These are phyloP conservation scores for Hemithea aestivaria DNA, from an alignment of 2,888 invertebrate species.

Conservation along the genomic window DNA sequence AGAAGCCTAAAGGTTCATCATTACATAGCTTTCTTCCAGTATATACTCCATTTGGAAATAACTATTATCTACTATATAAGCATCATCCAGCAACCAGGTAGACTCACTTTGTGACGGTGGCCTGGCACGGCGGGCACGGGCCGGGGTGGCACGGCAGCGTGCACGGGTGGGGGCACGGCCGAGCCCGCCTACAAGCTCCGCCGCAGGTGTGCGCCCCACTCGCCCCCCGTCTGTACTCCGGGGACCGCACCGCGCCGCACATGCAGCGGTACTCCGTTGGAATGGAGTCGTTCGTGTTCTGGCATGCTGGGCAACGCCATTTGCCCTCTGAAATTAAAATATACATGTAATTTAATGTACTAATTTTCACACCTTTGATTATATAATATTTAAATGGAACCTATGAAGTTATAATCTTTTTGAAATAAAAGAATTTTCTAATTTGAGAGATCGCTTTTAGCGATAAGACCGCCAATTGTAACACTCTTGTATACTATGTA, in stretches of 20 bases:
- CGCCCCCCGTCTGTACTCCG: slow-evolving; percentile 83
- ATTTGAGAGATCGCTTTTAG: no score
- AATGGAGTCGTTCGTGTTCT: slow-evolving; percentile 85
- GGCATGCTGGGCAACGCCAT: slow-evolving; percentile 98
- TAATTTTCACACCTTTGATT: no score
- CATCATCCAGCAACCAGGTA: no score
- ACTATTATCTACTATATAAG: no score
- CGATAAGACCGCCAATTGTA: no score
- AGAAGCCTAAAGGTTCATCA: no score
- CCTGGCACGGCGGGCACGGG: slow-evolving; percentile 93
- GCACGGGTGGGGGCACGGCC: slow-evolving; percentile 83
- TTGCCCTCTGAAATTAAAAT: slow-evolving; percentile 77
- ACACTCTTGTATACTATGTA: no score
- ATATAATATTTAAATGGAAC: no score
- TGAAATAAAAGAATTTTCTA: no score
- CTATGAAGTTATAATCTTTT: no score
- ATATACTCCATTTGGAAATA: no score
- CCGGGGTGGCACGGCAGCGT: slow-evolving; percentile 95
- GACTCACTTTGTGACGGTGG: slow-evolving; percentile 81
- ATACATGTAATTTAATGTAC: not conserved
- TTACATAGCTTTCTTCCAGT: no score
- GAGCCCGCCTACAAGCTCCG: slow-evolving; percentile 85
- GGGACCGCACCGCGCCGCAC: slow-evolving; percentile 89
- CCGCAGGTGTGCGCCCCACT: slow-evolving; percentile 95
- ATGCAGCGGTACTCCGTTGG: slow-evolving; percentile 93